A percentile compares a stretch with the other conserved stretches of the same genome.
Conservation (phyloP, 2,888 invertebrate genomes). For the Stenodera caucasica region DNA sequence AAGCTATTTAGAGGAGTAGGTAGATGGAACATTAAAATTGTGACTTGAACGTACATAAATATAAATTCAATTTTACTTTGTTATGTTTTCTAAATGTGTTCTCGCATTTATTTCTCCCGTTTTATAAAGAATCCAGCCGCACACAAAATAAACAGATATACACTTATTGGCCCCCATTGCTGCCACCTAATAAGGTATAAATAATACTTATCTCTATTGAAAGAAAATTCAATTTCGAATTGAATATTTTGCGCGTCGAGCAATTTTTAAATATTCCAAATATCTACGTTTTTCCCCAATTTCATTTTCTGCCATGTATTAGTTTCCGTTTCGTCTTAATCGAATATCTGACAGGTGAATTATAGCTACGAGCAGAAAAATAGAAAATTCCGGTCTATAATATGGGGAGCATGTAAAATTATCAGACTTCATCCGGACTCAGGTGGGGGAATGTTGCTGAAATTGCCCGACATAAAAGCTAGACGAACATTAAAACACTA, state of each 20-base stretch:
- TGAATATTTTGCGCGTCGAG: not conserved
- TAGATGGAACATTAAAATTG: slow-evolving; percentile 20
- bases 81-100: slow-evolving; percentile 20
- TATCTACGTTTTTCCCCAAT: not conserved
- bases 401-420: no score
- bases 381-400: no score
- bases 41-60: slow-evolving; percentile 21
- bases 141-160: slow-evolving; percentile 10
- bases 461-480: not conserved
- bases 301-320: not conserved
- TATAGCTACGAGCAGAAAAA: no score
- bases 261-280: slow-evolving; percentile 24
- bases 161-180: slow-evolving; percentile 9
- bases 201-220: slow-evolving; percentile 33
- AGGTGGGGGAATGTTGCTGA: not conserved
- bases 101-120: slow-evolving; percentile 16
- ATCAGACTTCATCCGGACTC: not conserved
- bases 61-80: slow-evolving; percentile 28
- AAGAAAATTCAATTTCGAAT: slow-evolving; percentile 32
- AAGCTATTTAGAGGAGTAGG: slow-evolving; percentile 16
- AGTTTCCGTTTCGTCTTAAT: not conserved
- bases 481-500: not conserved
- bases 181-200: slow-evolving; percentile 30
- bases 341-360: not conserved
- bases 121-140: not conserved